Conservation (phyloP, 2,797 vertebrate species). For the Sebastiscus tertius region DNA sequence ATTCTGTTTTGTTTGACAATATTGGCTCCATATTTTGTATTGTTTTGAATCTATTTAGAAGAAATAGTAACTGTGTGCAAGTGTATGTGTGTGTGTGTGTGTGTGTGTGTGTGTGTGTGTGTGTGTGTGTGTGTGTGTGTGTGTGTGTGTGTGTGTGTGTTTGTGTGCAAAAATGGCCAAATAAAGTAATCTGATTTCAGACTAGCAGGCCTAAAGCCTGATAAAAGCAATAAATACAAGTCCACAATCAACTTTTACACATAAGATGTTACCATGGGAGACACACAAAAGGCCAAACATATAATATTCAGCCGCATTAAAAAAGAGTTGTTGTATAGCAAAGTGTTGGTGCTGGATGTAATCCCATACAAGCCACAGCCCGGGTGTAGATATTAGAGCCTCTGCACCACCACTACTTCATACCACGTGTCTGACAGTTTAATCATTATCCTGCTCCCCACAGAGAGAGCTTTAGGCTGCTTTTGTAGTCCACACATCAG, state of each 20-base stretch:
- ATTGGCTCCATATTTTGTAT: neutral
- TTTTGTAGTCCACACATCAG: conserved; percentile 49
- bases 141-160: neutral
- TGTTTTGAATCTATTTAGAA: neutral
- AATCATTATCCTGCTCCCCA: conserved; percentile 53
- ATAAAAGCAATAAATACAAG: conserved; percentile 1
- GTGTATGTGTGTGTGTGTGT: no score
- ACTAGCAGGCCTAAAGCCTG: neutral
- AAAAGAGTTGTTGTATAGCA: conserved; percentile 21
- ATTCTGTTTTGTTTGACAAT: neutral
- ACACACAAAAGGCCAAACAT: neutral
- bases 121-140: no score
- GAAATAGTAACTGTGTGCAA: no score
- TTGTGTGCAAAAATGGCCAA: neutral
- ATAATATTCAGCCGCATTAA: neutral
- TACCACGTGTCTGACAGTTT: conserved; percentile 44
- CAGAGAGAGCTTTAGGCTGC: conserved; percentile 35
- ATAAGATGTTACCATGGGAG: neutral
- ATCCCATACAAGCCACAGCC: conserved; percentile 34
- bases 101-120: no score
- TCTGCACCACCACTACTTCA: conserved; percentile 17
- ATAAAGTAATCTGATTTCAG: neutral
- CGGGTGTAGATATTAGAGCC: conserved; percentile 35
- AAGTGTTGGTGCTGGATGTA: conserved; percentile 22
- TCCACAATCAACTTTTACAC: neutral